Base-by-base conservation (phyloP, 2,888 invertebrate genomes). In the Baccha elongata region DNA sequence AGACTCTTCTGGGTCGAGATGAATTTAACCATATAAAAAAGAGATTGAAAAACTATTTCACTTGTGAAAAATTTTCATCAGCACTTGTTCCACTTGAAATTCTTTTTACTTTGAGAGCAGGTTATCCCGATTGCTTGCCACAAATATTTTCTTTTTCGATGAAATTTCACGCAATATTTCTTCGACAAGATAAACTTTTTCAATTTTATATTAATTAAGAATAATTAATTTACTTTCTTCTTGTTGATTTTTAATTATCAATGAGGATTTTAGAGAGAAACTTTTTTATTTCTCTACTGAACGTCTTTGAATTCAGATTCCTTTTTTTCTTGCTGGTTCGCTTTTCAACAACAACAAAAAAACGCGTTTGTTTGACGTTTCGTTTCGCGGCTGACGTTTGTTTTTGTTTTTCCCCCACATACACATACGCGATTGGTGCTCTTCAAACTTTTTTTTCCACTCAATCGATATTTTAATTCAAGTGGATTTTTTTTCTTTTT, bases 381-480 rank as follows among this genome's bases (percentile, higher is more conserved):
- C 68, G 48, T 40, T 83, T 83, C 50, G 37, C 50, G 83, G 42
- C 40, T 72, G 83, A 83, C 83, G 76, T 83, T 83, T 83, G 83
- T 72, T 76, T 78, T 78, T 83, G 83, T 83, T 83, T 76, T 83
- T 68, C 67, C 68, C 55, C 15, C 52, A 73, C 73, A 67, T 26
- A 50, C 58, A 65, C 65, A 60, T 13, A 62, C 48, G 44, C 10
- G 26, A 8, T 55, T 46, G 4, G 7, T 62, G 37, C 15, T 58
- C 40, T 29, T 29, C 3, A 17, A n/a, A n/a, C n/a, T 7, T 8
- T 42, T 42, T 58, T 26, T 21, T 68, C 21, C 26, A 55, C 76
- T 83, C 76, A 78, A 83, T 83, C 83, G 83, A 83, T 83, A 83
- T 71, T n/a, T 83, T 78, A 73, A 78, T 83, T 78, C 72, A 73